Percentiles rank a stretch among this genome's conserved stretches.
phyloP scores from a whole-genome alignment of 2,888 invertebrate species.

The Amaurobius ferox region DNA sequence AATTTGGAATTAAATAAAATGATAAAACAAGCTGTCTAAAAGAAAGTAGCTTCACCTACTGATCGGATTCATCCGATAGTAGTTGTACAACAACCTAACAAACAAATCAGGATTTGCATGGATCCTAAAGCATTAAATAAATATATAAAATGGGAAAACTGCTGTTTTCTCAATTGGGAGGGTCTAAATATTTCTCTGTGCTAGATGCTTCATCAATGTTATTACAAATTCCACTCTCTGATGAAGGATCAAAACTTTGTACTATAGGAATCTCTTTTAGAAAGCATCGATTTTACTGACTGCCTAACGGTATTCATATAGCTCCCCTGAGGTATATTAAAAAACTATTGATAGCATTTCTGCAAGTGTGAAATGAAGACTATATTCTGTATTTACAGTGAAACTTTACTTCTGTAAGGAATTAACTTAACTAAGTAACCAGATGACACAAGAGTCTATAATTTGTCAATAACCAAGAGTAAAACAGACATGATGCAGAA shows the following conservation, averaged over 20 bases:
- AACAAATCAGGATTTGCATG: not conserved
- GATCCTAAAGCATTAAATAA: not conserved
- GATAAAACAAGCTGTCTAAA: not conserved
- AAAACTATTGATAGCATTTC: not conserved
- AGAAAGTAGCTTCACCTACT: not conserved
- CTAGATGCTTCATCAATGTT: not conserved
- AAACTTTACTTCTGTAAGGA: too few relatives aligned
- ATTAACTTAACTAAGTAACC: too few relatives aligned
- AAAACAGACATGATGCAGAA: too few relatives aligned
- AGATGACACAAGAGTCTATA: too few relatives aligned
- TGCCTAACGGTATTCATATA: not conserved
- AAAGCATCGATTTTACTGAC: not conserved
- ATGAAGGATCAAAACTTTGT: too few relatives aligned
- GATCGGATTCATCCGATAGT: too few relatives aligned
- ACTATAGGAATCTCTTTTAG: not conserved
- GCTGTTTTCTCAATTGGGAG: not conserved
- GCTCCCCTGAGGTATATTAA: not conserved
- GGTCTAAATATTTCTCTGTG: not conserved
- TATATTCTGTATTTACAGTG: too few relatives aligned
- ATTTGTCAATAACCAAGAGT: too few relatives aligned
- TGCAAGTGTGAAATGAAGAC: too few relatives aligned
- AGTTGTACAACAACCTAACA: not conserved
- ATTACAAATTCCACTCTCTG: constrained; percentile 2
- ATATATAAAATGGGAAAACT: not conserved
- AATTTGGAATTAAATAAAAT: not conserved